phyloP scores from a whole-genome alignment of 2,797 vertebrate genomes.

The Salmo trutta region DNA sequence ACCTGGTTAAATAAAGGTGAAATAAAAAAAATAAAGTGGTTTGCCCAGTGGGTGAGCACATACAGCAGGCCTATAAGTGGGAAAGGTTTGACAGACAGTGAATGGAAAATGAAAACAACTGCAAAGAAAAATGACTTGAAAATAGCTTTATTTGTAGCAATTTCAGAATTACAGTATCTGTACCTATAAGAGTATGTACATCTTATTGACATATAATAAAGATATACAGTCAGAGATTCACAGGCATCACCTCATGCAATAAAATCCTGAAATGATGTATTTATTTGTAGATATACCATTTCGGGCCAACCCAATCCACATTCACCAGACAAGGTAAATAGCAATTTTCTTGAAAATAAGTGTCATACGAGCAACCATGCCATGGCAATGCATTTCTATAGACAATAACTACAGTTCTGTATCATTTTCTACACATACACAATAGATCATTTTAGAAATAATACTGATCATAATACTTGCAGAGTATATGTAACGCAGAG shows the following conservation, averaged over 20 bases:
- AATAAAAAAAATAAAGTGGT: too few species aligned
- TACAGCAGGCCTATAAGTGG: too few species aligned
- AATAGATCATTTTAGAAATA: background rate
- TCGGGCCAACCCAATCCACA: background rate
- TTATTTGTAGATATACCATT: too few species aligned
- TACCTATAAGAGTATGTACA: conserved; percentile 10
- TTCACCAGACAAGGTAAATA: background rate
- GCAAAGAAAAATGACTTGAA: background rate
- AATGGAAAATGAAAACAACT: background rate
- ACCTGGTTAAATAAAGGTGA: too few species aligned
- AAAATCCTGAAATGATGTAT: background rate
- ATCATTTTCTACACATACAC: background rate
- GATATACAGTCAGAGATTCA: background rate
- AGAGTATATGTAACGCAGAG: background rate
- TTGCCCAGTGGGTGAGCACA: too few species aligned
- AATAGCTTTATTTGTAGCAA: conserved; percentile 10
- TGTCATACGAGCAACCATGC: background rate
- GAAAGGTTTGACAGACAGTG: too few species aligned
- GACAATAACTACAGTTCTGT: too few species aligned
- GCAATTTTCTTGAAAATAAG: background rate
- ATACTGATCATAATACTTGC: background rate
- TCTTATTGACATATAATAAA: background rate
- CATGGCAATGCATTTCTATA: background rate
- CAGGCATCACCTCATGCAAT: background rate
- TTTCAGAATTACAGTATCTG: background rate